phyloP scores from a whole-genome alignment of 2,888 invertebrate genomes.

The Drosophila fulvimacula region DNA sequence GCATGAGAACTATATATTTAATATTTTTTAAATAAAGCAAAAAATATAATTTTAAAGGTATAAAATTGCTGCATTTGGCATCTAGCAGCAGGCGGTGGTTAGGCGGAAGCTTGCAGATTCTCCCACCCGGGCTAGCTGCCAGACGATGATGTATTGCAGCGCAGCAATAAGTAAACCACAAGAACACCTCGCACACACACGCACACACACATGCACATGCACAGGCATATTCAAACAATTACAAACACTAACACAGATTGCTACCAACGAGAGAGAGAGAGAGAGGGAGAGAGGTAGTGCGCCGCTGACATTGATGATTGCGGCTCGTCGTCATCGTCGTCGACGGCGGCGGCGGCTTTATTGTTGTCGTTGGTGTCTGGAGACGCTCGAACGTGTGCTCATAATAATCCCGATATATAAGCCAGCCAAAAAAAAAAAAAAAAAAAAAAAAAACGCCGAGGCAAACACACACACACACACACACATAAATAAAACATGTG shows the following conservation, averaged over 20 bases:
- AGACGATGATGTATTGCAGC: conserved; percentile 75
- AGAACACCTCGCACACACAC: conserved; percentile 42
- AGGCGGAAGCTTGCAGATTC: conserved; percentile 5
- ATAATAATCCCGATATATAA: conserved; percentile 73
- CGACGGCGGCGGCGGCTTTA: conserved; percentile 2
- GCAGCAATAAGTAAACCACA: conserved; percentile 76
- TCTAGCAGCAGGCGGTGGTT: conserved; percentile 12
- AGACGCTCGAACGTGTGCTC: conserved; percentile 79
- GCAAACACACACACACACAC: conserved; percentile 20
- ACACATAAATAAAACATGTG: conserved; percentile 76
- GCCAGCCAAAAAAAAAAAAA: conserved; percentile 21
- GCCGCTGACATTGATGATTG: conserved; percentile 76
- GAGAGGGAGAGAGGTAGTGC: background rate
- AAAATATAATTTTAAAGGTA: conserved; percentile 30
- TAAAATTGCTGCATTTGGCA: conserved; percentile 35
- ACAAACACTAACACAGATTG: conserved; percentile 64
- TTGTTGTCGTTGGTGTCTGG: conserved; percentile 53
- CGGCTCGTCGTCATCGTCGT: conserved; percentile 48
- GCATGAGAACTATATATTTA: background rate
- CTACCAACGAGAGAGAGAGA: background rate
- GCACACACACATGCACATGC: background rate
- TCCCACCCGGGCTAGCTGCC: conserved; percentile 44
- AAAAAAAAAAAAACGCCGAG: conserved; percentile 24
- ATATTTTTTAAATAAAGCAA: background rate
- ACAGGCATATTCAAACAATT: conserved; percentile 59